Evolutionary conservation across 2,113 vertebrate species (phyloP), one percentile per base, ranked within the genome.

Genomic region (Microtus ochrogaster): DNA sequence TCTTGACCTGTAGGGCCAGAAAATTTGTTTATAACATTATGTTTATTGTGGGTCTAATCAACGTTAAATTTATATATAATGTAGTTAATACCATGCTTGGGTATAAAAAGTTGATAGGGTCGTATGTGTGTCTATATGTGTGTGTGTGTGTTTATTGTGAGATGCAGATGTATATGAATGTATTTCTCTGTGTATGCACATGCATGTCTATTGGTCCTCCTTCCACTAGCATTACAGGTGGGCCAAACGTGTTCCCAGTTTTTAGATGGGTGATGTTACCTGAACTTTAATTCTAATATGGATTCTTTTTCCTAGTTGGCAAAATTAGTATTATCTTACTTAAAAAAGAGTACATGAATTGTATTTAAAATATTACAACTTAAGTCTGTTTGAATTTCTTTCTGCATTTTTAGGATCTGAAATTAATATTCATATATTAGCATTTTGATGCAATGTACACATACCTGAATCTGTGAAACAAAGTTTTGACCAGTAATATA

Each of bases 141-240:
- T 63, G 61, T 63, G 61, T 19, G 2, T 30, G 13, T 10, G 26
- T 21, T 47, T 65, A 22, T 66, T 85, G 28, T 7, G 5, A 33
- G 17, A 10, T 21, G 2, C 5, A 30, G 16, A 44, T 66, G 5
- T 22, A 33, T 47, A 66, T 66, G 2, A 66, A 47, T 47, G 8
- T 65, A 17, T 84, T 65, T 66, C 13, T 84, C 7, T 65, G 26
- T 65, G 2, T 84, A 16, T 10, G 26, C 11, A 26, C 13, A 44
- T 30, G 12, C 41, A 4, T 63, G 2, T 65, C 13, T 65, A 5
- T 44, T 17, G 16, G 4, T 13, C 19, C 17, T 21, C 26, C 4
- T 4, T 66, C 47, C 10, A 22, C 2, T 66, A 9, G 8, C 7
- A 13, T 1, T 36, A 66, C 0, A 33, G 8, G 14, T 17, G 16